Evolutionary conservation across 64 coral and sea anemone genomes (phyloP), one percentile per base, ranked within the genome.

Genomic region (Porites australiensis): DNA sequence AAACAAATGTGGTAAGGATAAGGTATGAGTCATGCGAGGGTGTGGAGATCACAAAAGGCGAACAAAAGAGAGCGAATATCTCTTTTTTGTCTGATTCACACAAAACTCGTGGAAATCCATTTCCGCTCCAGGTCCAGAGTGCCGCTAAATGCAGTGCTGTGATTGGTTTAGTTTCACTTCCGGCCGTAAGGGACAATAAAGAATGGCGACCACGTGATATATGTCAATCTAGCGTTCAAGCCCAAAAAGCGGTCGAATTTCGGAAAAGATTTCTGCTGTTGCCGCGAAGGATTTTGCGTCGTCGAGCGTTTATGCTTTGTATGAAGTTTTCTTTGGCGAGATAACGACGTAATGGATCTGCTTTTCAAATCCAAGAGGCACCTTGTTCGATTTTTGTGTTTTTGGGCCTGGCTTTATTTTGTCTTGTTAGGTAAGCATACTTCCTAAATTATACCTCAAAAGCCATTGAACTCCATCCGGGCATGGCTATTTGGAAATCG

Each of bases 391-490:
- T 49, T 90, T 37, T 79, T 18, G 3, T 45, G 44, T 81, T 70
- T 82, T 27, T 90, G 77, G 76, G 62, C 62, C 47, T 90, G 88
- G 76, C 37, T 90, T 70, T 90, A 77, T 90, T 82, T 90, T 58
- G 88, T 90, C 68, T 72, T 70, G 88, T 90, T 90, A 82, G 88
- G 88, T 90, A 80, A 90, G 88, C 79, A 82, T 20, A 65, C 87
- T 90, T 79, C 50, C 65, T 80, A 81, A 81, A 46, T 81, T 80
- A 57, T 10, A 70, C 59, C 22, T 82, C 70, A 13, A 46, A 62
- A 18, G 60, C 57, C 58, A 71, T 90, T 27, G 21, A 58, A 49
- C 10, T 58, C 51, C 14, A 58, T 43, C 46, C 48, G 48, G 72
- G 47, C 37, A 15, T 64, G n/a, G 13, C 10, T 14, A 51, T 15